Evolutionary conservation across 2,888 invertebrate species (phyloP).

Genomic region (Nemurella pictetii): DNA sequence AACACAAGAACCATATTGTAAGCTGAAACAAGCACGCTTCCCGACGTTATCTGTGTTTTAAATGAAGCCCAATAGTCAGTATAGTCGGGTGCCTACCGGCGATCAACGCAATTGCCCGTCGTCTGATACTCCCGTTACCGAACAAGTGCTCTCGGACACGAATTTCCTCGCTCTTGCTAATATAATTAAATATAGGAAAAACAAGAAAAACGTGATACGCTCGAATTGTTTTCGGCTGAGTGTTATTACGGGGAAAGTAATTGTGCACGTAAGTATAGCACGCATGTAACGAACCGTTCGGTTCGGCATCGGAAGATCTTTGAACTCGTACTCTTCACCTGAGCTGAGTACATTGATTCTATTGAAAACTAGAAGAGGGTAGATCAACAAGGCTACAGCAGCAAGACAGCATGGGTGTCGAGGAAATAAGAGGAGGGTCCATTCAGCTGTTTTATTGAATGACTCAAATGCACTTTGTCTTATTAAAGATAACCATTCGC

Average conservation of each 20-base stretch:
- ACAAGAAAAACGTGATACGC: constrained; percentile 22
- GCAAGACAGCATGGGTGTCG: background rate
- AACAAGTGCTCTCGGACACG: constrained; percentile 37
- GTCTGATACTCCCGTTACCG: background rate
- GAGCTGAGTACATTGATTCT: constrained; percentile 25
- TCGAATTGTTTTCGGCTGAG: constrained; percentile 23
- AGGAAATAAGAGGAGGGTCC: background rate
- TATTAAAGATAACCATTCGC: constrained; percentile 34
- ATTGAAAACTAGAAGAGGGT: background rate
- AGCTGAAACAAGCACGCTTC: background rate
- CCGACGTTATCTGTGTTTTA: constrained; percentile 25
- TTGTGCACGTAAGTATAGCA: constrained; percentile 14
- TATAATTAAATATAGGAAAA: constrained; percentile 35
- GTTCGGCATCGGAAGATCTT: background rate
- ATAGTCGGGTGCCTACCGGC: no score
- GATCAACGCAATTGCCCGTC: constrained; percentile 37
- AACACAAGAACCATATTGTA: constrained; percentile 8
- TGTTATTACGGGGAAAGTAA: constrained; percentile 24
- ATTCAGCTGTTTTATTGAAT: constrained; percentile 33
- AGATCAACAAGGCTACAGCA: background rate
- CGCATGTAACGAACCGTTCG: constrained; percentile 28
- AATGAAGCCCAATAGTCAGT: constrained; percentile 38
- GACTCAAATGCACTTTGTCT: constrained; percentile 40
- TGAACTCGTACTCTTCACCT: constrained; percentile 1
- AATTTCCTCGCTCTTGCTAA: constrained; percentile 35